phyloP scores from a whole-genome alignment of 2,888 invertebrate species.

The Agrotis exclamationis region DNA sequence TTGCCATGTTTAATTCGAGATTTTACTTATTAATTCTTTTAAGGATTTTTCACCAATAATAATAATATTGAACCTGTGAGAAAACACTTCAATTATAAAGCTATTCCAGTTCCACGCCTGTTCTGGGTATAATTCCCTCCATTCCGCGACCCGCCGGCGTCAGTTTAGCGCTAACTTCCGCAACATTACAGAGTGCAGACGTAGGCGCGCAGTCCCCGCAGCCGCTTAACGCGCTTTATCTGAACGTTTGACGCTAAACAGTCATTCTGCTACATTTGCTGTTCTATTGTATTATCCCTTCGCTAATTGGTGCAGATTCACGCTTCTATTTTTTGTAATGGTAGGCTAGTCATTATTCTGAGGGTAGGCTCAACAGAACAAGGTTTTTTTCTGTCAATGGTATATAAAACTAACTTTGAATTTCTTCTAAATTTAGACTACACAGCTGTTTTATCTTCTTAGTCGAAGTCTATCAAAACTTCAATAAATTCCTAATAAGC shows the following conservation, averaged over 20 bases:
- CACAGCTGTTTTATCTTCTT: too few relatives aligned
- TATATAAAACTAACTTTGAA: too few relatives aligned
- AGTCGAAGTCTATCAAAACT: not conserved
- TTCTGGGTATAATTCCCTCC: not conserved
- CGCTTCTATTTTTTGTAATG: not conserved
- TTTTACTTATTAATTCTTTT: too few relatives aligned
- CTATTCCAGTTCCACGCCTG: not conserved
- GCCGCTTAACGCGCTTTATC: constrained; percentile 21
- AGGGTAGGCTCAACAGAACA: too few relatives aligned
- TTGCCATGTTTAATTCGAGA: too few relatives aligned
- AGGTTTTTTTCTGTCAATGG: not conserved
- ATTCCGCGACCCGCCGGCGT: not conserved
- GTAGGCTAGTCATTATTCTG: too few relatives aligned
- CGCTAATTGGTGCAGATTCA: constrained; percentile 33
- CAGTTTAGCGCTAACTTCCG: constrained; percentile 32
- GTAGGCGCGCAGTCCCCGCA: constrained; percentile 2
- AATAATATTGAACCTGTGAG: too few relatives aligned
- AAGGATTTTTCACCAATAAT: too few relatives aligned
- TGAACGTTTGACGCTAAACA: constrained; percentile 13
- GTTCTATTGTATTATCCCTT: constrained; percentile 26
- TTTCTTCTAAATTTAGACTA: too few relatives aligned
- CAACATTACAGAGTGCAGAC: constrained; percentile 28
- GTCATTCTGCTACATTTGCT: constrained; percentile 43
- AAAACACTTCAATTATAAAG: not conserved
- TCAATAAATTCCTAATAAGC: too few relatives aligned